Evolutionary conservation across 2,888 invertebrate species (phyloP).

Genomic region (Pemphredon lugubris): DNA sequence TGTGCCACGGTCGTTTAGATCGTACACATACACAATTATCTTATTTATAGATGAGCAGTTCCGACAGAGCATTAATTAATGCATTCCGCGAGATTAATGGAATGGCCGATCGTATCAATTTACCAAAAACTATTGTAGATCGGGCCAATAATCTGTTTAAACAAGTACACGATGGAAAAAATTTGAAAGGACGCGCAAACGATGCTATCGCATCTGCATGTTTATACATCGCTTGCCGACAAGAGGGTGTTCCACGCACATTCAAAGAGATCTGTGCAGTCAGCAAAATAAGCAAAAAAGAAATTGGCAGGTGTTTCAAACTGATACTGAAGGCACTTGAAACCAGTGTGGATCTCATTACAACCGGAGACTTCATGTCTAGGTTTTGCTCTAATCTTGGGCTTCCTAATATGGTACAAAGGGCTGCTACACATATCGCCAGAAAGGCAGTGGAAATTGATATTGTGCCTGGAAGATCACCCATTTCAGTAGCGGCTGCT

Average conservation of each 20-base stretch:
- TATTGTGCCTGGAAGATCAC: conserved; percentile 98
- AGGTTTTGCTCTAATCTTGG: conserved; percentile 98
- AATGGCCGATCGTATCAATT: conserved; percentile 99
- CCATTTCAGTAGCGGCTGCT: conserved; percentile 99
- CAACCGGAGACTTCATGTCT: conserved; percentile 99
- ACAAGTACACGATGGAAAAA: conserved; percentile 98
- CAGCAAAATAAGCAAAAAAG: conserved; percentile 99
- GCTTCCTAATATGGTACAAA: conserved; percentile 93
- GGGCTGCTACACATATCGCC: conserved; percentile 98
- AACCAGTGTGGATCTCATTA: conserved; percentile 98
- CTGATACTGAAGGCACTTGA: conserved; percentile 97
- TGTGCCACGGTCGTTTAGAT: too few relatives aligned
- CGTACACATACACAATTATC: not conserved
- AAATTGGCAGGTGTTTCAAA: conserved; percentile 99
- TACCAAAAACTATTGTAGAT: conserved; percentile 98
- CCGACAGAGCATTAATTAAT: conserved; percentile 96
- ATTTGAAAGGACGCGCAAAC: conserved; percentile 96
- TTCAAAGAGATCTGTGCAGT: conserved; percentile 99
- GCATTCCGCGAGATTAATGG: conserved; percentile 98
- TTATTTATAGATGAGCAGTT: conserved; percentile 92
- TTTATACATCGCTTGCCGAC: conserved; percentile 98
- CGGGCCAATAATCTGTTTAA: conserved; percentile 98
- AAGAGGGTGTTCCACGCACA: conserved; percentile 98
- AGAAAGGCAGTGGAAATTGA: conserved; percentile 98
- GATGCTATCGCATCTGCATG: conserved; percentile 99